Evolutionary conservation across 2,113 vertebrate species (phyloP).

Genomic region (Chionodraco myersi): DNA sequence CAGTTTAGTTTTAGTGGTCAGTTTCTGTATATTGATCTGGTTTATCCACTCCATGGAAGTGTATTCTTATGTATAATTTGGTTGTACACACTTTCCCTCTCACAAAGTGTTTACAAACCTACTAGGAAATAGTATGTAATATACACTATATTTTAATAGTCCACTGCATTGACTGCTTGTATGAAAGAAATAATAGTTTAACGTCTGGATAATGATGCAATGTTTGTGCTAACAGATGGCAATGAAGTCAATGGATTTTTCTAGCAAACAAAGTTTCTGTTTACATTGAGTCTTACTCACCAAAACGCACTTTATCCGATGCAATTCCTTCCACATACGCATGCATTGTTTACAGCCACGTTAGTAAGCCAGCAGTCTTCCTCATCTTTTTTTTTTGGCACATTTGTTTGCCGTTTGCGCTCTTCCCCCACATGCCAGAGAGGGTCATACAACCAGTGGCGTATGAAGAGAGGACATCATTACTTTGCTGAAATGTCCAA

Average conservation of each 20-base stretch:
- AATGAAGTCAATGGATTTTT: not conserved
- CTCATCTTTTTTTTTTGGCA: not conserved
- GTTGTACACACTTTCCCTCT: not conserved
- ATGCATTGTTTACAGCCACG: not conserved
- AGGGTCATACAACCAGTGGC: not conserved
- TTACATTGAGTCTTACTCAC: not conserved
- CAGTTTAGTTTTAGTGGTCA: not conserved
- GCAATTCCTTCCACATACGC: not conserved
- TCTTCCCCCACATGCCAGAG: conserved; percentile 12
- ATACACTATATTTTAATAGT: not conserved
- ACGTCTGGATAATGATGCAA: too few species aligned
- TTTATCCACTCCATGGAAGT: not conserved
- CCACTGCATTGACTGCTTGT: not conserved
- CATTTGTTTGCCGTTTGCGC: not conserved
- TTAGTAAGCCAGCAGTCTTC: not conserved
- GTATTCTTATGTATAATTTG: not conserved
- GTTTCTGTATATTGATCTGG: not conserved
- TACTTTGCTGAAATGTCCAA: too few species aligned
- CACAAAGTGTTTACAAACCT: too few species aligned
- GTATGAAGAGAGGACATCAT: too few species aligned
- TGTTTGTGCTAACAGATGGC: not conserved
- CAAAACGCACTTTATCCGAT: not conserved
- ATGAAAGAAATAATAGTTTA: too few species aligned
- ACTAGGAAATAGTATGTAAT: not conserved
- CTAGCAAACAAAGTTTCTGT: not conserved